Percentiles rank a stretch among this genome's conserved stretches.
These are phyloP conservation scores for Idaea dimidiata DNA, from an alignment of 2,888 invertebrate genomes.

Conservation along the genomic window DNA sequence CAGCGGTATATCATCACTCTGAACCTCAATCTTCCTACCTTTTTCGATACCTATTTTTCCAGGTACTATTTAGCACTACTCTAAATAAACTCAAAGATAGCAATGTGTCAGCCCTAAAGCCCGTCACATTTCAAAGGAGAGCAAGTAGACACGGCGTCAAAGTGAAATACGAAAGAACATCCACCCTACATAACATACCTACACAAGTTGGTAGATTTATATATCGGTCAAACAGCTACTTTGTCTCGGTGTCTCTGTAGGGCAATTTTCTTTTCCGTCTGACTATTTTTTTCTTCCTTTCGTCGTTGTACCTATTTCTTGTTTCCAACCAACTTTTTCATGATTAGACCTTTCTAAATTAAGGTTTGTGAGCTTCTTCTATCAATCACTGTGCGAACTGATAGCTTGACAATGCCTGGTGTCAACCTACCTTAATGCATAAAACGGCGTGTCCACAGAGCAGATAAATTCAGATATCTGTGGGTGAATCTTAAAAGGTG, in stretches of 20 bases:
- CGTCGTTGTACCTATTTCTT: not conserved
- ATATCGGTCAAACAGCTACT: not conserved
- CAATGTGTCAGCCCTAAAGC: constrained; percentile 25
- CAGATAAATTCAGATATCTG: too few relatives aligned
- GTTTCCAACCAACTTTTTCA: not conserved
- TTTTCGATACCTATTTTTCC: too few relatives aligned
- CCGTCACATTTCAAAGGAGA: not conserved
- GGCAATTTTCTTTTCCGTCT: not conserved
- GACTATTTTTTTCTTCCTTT: not conserved
- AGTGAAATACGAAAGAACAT: constrained; percentile 37
- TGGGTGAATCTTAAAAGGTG: too few relatives aligned
- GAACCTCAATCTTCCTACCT: too few relatives aligned
- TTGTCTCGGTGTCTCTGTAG: constrained; percentile 17
- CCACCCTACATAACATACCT: constrained; percentile 12
- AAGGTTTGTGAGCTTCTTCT: too few relatives aligned
- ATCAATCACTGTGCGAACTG: too few relatives aligned
- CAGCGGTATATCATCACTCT: too few relatives aligned
- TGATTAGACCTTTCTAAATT: not conserved
- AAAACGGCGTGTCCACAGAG: too few relatives aligned
- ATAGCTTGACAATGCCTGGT: too few relatives aligned
- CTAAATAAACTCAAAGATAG: not conserved
- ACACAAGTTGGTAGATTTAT: not conserved
- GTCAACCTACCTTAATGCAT: too few relatives aligned
- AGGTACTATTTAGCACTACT: not conserved
- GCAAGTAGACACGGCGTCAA: constrained; percentile 29